phyloP scores from a whole-genome alignment of 2,797 vertebrate species.

The Malurus leucopterus region DNA sequence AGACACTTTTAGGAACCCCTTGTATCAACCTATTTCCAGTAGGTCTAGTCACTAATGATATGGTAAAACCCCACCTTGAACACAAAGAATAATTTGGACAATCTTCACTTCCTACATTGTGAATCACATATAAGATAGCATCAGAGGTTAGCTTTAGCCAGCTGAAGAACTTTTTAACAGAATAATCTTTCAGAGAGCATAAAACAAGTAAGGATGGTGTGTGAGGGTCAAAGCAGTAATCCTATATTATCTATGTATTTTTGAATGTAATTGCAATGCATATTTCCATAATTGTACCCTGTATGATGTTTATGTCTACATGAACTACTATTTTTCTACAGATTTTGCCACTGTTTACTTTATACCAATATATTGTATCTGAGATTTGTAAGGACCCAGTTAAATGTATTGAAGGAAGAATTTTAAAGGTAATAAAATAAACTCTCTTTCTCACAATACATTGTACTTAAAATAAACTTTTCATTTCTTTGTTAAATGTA shows the following conservation, averaged over 20 bases:
- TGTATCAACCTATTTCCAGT: neutral
- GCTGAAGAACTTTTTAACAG: neutral
- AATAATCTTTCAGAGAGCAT: neutral
- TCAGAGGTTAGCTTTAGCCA: neutral
- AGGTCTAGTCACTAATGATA: neutral
- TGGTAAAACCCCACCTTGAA: neutral
- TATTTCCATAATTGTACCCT: neutral
- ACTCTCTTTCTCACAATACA: neutral
- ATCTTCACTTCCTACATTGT: neutral
- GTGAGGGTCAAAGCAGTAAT: neutral
- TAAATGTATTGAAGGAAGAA: constrained; percentile 80
- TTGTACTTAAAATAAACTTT: neutral
- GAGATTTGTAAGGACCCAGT: constrained; percentile 81
- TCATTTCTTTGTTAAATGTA: neutral
- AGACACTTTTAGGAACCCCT: neutral
- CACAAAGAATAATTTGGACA: neutral
- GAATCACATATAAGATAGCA: neutral
- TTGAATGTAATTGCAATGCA: neutral
- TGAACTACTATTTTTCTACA: constrained; percentile 53
- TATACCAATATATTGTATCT: constrained; percentile 86
- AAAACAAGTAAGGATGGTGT: neutral
- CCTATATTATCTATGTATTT: neutral
- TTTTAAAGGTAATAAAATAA: constrained; percentile 84
- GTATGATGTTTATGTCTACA: neutral
- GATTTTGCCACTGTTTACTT: constrained; percentile 84